Base-by-base conservation (phyloP, 2,797 vertebrate genomes). In the Gadopsis marmoratus region DNA sequence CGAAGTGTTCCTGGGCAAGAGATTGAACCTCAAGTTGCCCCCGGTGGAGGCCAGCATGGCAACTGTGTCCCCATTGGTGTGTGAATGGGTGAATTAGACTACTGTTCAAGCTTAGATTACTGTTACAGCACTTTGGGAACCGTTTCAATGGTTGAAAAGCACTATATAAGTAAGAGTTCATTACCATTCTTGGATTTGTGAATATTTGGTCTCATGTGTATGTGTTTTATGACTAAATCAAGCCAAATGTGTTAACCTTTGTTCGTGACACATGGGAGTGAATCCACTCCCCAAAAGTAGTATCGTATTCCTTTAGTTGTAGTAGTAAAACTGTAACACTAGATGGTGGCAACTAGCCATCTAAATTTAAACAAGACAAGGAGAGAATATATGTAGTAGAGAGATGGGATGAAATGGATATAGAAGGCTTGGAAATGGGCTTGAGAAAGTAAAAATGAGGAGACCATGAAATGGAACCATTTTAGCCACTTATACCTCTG, bases 311-410 rank as follows among this genome's bases (percentile, higher is more conserved):
- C n/a, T 53, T 53, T 53, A 12, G 39, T 29, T 64, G 76, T 70
- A 70, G 26, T 55, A 37, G 12, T 60, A 47, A 3, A 37, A n/a
- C 3, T 47, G 21, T 17, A 35, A 14, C 69, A 54, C 14, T 47
- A 66, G 76, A 54, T 79, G 70, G 62, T 21, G 7, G 37, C 47
- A 67, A 31, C 33, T 11, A 21, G 14, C 61, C 45, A 43, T 26
- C 43, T 53, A 4, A 2, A 35, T 54, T 33, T 17, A 4, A 55
- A 33, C 5, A 35, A n/a, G n/a, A 11, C 3, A 47, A 21, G 48
- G 19, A n/a, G 13, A 5, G 14, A 29, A 10, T 4, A 6, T 4
- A 23, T 3, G 37, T 5, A 17, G 16, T 7, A 37, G 16, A 33
- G 53, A 47, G 5, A 37, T 12, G 13, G 14, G 21, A 11, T 41